These are phyloP conservation scores for Onthophagus sagittarius DNA, from an alignment of 2,888 invertebrate genomes.

Conservation along the genomic window DNA sequence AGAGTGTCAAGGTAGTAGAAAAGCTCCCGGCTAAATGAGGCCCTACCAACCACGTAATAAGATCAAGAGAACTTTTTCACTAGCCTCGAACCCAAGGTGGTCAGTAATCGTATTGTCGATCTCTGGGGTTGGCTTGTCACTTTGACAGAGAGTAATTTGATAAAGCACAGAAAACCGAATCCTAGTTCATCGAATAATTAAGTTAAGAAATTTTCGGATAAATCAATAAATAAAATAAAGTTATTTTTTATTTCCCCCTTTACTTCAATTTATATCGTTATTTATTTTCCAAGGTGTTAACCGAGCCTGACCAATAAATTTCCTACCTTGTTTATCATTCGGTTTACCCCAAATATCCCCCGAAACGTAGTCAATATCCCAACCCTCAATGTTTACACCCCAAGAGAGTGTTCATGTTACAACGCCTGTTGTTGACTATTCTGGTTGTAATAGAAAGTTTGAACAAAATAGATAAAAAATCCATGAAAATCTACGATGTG, in stretches of 20 bases:
- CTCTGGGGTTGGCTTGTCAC: conserved; percentile 43
- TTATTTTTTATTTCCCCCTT: not conserved
- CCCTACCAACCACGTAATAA: conserved; percentile 32
- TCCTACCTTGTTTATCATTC: conserved; percentile 35
- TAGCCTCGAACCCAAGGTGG: conserved; percentile 38
- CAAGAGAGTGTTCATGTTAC: conserved; percentile 25
- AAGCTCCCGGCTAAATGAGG: not conserved
- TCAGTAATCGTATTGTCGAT: conserved; percentile 44
- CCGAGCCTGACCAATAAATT: conserved; percentile 31
- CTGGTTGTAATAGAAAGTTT: conserved; percentile 12
- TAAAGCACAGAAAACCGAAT: conserved; percentile 19
- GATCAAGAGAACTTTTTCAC: conserved; percentile 31
- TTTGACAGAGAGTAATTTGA: conserved; percentile 26
- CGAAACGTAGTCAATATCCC: conserved; percentile 28
- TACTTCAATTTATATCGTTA: not conserved
- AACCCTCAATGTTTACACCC: conserved; percentile 17
- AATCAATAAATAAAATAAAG: not conserved
- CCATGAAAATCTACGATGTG: not conserved
- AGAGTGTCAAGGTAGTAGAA: not conserved
- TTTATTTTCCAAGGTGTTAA: conserved; percentile 19
- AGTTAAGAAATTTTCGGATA: conserved; percentile 15
- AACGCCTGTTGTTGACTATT: conserved; percentile 26
- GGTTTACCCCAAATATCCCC: conserved; percentile 32
- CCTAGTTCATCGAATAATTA: conserved; percentile 19
- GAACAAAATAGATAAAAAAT: not conserved